Evolutionary conservation across 2,797 vertebrate species (phyloP).

Genomic region (Chloroceryle amazona): DNA sequence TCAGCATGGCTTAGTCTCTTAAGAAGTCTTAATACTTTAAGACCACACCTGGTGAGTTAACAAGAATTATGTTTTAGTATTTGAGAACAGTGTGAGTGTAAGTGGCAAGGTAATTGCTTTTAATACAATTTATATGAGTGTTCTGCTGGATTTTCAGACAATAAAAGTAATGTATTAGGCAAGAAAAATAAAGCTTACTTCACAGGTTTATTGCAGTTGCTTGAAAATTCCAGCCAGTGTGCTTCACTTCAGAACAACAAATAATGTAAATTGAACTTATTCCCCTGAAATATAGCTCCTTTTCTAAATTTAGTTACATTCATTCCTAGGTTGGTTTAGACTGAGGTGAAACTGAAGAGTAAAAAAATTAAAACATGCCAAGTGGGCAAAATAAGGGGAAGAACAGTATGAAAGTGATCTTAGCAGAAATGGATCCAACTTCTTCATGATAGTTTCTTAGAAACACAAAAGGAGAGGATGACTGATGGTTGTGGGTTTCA

Average conservation of each 20-base stretch:
- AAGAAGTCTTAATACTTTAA: slow-evolving; percentile 1
- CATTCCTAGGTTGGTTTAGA: neutral
- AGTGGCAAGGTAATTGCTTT: neutral
- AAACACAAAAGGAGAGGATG: neutral
- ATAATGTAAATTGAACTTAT: neutral
- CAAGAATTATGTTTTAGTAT: neutral
- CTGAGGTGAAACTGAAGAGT: neutral
- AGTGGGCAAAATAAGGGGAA: neutral
- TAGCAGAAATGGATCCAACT: neutral
- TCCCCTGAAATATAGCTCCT: neutral
- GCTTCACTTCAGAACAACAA: neutral
- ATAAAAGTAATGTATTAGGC: neutral
- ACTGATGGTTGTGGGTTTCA: neutral
- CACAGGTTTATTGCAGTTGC: neutral
- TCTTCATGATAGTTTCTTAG: neutral
- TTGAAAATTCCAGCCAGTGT: slow-evolving; percentile 9
- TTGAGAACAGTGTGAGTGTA: neutral
- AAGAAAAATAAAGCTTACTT: neutral
- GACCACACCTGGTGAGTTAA: neutral
- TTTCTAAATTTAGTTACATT: neutral
- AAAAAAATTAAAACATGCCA: neutral
- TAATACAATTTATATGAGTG: neutral
- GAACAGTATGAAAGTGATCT: neutral
- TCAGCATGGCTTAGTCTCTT: neutral
- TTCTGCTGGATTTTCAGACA: neutral